These are phyloP conservation scores for Prunella fulvescens DNA, from an alignment of 2,113 vertebrate genomes.

Conservation along the genomic window DNA sequence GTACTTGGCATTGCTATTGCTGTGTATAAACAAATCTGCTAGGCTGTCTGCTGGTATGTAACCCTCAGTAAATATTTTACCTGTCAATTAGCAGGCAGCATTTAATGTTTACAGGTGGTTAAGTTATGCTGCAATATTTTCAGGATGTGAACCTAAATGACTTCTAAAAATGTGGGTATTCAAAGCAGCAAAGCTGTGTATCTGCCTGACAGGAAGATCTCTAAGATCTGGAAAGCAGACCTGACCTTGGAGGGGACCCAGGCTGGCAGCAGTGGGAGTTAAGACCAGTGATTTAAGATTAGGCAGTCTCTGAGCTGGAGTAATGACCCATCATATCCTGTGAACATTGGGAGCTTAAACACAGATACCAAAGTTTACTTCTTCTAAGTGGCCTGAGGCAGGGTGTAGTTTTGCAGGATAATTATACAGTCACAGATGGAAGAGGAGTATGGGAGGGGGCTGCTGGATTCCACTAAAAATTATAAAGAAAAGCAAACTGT, in stretches of 20 bases:
- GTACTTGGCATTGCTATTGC: neutral
- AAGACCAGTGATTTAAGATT: slow-evolving; percentile 2
- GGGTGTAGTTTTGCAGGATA: neutral
- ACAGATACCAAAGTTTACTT: neutral
- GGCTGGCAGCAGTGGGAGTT: neutral
- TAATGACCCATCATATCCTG: slow-evolving; percentile 17
- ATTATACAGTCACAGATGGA: neutral
- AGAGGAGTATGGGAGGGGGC: neutral
- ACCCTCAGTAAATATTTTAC: slow-evolving; percentile 40
- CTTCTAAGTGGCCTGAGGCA: neutral
- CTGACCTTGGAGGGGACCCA: neutral
- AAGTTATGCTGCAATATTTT: neutral
- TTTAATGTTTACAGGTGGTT: slow-evolving; percentile 32
- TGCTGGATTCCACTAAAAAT: neutral
- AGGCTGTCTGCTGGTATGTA: neutral
- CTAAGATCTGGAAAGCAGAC: neutral
- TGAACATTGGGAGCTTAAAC: neutral
- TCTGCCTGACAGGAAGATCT: neutral
- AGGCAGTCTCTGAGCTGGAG: neutral
- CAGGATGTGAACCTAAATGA: neutral
- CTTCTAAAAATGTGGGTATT: neutral
- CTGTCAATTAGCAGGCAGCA: slow-evolving; percentile 13
- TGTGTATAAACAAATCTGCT: slow-evolving; percentile 25
- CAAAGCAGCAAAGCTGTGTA: neutral
- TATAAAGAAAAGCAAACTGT: neutral